Evolutionary conservation across 2,797 vertebrate genomes (phyloP).

Genomic region (Falco naumanni): DNA sequence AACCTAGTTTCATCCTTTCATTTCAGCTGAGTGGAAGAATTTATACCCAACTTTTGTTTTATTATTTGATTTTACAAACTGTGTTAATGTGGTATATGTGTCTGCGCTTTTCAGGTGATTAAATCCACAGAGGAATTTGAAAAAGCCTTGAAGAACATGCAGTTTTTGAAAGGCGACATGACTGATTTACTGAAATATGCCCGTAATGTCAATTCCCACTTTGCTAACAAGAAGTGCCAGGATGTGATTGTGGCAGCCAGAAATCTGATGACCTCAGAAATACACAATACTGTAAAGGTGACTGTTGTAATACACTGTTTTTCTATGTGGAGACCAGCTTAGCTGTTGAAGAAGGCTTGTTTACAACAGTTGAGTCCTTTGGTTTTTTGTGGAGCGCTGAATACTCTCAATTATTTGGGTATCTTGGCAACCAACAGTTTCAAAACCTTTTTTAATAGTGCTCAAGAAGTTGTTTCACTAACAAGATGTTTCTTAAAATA

Average conservation of each 20-base stretch:
- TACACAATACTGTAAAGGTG: constrained; percentile 96
- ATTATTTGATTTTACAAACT: not conserved
- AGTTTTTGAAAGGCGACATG: constrained; percentile 83
- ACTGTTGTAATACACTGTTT: not conserved
- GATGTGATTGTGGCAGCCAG: constrained; percentile 93
- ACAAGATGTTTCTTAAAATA: not conserved
- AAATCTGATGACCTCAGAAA: constrained; percentile 95
- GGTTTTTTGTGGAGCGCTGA: not conserved
- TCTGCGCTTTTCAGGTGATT: constrained; percentile 84
- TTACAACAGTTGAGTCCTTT: not conserved
- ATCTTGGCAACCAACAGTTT: not conserved
- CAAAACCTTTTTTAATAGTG: not conserved
- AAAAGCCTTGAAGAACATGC: constrained; percentile 86
- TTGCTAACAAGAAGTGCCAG: constrained; percentile 96
- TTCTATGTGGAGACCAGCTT: not conserved
- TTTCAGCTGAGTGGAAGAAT: not conserved
- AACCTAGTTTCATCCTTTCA: not conserved
- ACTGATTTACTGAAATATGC: constrained; percentile 92
- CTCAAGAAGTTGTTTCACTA: not conserved
- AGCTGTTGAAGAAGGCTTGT: not conserved
- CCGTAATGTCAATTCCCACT: constrained; percentile 92
- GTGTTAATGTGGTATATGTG: rapidly evolving
- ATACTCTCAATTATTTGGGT: not conserved
- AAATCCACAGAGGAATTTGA: constrained; percentile 93
- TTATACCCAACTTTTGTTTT: not conserved